phyloP scores from a whole-genome alignment of 2,797 vertebrate genomes.

The Cyprinella venusta region DNA sequence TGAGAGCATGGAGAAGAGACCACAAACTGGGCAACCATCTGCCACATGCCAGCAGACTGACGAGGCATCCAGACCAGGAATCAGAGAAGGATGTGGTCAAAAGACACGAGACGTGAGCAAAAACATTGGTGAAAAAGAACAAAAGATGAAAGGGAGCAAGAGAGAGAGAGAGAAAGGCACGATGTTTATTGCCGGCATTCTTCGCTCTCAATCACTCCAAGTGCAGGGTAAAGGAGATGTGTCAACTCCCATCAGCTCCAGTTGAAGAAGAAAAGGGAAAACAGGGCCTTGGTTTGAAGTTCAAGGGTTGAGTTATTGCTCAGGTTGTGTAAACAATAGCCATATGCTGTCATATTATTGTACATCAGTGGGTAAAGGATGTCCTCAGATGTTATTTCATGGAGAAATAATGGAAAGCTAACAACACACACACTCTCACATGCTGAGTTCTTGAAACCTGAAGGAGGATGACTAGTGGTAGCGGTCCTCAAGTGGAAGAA shows the following conservation, averaged over 20 bases:
- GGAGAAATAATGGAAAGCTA: constrained; percentile 81
- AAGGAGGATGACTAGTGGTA: constrained; percentile 74
- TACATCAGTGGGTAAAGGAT: constrained; percentile 72
- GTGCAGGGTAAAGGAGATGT: constrained; percentile 52
- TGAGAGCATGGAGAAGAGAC: constrained; percentile 60
- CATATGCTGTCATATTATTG: constrained; percentile 60
- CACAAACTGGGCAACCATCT: constrained; percentile 77
- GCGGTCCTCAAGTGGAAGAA: constrained; percentile 76
- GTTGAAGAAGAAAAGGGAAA: constrained; percentile 56
- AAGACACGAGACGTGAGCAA: constrained; percentile 11
- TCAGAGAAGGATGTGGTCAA: constrained; percentile 55
- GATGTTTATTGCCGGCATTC: constrained; percentile 32
- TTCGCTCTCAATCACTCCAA: constrained; percentile 41
- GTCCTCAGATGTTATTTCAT: constrained; percentile 82
- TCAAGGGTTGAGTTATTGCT: constrained; percentile 63
- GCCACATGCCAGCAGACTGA: constrained; percentile 64
- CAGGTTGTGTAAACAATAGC: constrained; percentile 60
- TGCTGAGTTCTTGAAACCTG: constrained; percentile 77
- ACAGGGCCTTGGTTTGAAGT: constrained; percentile 61
- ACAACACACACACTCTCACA: constrained; percentile 73
- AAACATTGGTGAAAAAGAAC: constrained; percentile 10
- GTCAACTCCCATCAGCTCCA: constrained; percentile 56
- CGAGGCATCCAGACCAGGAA: constrained; percentile 69
- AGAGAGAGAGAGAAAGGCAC: constrained; percentile 1
- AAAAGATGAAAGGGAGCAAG: constrained; percentile 20